Evolutionary conservation across 2,113 vertebrate species (phyloP), one percentile per base, ranked within the genome.

Genomic region (Ictidomys tridecemlineatus): DNA sequence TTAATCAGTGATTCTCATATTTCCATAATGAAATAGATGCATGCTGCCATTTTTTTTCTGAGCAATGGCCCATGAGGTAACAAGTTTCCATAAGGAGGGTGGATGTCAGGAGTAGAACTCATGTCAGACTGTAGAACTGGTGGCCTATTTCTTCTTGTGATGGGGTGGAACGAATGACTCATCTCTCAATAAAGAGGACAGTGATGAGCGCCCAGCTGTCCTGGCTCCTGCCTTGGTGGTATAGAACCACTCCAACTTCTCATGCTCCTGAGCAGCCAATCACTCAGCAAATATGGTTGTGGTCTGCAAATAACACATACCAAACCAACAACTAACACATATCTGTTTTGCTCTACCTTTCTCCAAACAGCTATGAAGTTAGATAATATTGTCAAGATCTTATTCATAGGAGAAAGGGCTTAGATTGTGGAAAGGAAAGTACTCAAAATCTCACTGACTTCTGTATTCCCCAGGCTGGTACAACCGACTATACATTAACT

Each of bases 401-500:
- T 93, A 56, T 58, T 56, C 4, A 18, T 18, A 32, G 58, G 58
- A 37, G 8, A 74, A 28, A 94, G 45, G 12, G 26, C 58, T 85
- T n/a, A 28, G 65, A 74, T 22, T 70, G 84, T 65, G n/a, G 78
- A 83, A 85, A 93, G 79, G n/a, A 63, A 63, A 63, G 61, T 26
- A 26, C 61, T 63, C 4, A 22, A 69, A 39, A 26, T 12, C 74
- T 97, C 48, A 96, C 28, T 26, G 56, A 16, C 37, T 78, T 42
- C 22, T 42, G 53, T 97, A 85, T 89, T 90, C 96, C 97, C 42
- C 98, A 99, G 99, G 99, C 32, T 99, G 99, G 99, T 99, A 99
- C 98, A 99, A 99, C 96, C 99, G 99, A 8, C 99, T 99, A 73
- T 99, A 99, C 95, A 99, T 99, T 98, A 99, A 99, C 98, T 99